phyloP scores from a whole-genome alignment of 2,888 invertebrate species.

The Malachius bipustulatus region DNA sequence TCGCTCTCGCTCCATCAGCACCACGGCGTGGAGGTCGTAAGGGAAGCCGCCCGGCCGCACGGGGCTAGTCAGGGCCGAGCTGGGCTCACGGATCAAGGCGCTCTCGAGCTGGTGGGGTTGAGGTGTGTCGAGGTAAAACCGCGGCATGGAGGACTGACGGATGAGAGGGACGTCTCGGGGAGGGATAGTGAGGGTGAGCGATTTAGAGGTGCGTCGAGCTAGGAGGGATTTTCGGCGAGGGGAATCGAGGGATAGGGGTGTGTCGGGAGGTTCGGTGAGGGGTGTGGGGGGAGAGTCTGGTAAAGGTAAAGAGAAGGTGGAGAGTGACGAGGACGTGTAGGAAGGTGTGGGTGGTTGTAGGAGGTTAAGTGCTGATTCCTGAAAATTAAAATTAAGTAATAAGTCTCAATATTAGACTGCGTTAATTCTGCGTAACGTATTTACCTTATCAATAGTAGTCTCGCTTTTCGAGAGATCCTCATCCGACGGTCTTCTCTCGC shows the following conservation, averaged over 20 bases:
- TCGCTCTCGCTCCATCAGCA: conserved; percentile 33
- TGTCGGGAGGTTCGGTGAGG: too few species aligned
- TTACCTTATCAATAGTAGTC: too few species aligned
- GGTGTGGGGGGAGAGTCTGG: too few species aligned
- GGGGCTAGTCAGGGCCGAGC: conserved; percentile 30
- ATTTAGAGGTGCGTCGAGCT: conserved; percentile 33
- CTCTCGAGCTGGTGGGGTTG: conserved; percentile 30
- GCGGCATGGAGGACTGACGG: conserved; percentile 35
- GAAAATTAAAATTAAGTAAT: too few species aligned
- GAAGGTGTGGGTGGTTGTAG: too few species aligned
- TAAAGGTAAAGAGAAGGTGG: too few species aligned
- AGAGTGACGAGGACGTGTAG: too few species aligned
- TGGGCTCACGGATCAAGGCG: conserved; percentile 23
- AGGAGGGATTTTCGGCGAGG: conserved; percentile 32
- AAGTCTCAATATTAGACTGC: too few species aligned
- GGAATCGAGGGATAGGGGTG: too few species aligned
- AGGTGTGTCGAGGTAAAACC: conserved; percentile 35
- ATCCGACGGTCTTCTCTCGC: conserved; percentile 11
- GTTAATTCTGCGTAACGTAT: too few species aligned
- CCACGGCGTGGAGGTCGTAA: conserved; percentile 35
- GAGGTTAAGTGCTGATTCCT: too few species aligned
- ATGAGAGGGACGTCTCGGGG: conserved; percentile 33
- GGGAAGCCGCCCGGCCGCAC: conserved; percentile 24
- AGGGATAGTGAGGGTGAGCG: conserved; percentile 29
- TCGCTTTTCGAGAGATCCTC: conserved; percentile 8